Conservation (phyloP, 1,140 invertebrate species). For the Adelges cooleyi region DNA sequence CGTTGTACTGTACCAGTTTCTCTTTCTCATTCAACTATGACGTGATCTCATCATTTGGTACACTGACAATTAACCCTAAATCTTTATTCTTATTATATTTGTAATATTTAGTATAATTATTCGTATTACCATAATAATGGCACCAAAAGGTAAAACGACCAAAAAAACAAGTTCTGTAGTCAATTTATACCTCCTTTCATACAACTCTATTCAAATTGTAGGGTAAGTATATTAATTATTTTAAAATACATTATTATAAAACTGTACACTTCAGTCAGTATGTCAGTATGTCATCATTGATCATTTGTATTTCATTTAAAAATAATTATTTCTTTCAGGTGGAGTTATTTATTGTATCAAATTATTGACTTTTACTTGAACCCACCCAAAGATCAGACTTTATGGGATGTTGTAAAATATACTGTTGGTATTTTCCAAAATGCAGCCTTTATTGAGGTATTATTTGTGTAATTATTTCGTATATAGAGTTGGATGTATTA, state of each 20-base stretch:
- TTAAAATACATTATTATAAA: not conserved
- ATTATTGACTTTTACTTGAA: slow-evolving; percentile 45
- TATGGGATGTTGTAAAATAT: slow-evolving; percentile 56
- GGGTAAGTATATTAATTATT: slow-evolving; percentile 37
- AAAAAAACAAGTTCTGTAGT: slow-evolving; percentile 35
- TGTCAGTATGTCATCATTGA: not conserved
- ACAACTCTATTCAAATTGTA: slow-evolving; percentile 39
- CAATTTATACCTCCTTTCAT: slow-evolving; percentile 38
- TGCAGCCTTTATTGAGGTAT: slow-evolving; percentile 74
- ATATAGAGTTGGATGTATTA: too few relatives aligned
- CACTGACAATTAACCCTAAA: too few relatives aligned
- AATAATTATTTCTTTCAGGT: slow-evolving; percentile 55
- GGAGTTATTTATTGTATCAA: slow-evolving; percentile 58
- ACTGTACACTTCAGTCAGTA: not conserved
- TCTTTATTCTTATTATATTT: too few relatives aligned
- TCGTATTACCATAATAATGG: slow-evolving; percentile 1
- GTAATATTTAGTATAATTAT: too few relatives aligned
- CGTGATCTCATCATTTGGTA: too few relatives aligned
- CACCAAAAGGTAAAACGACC: not conserved
- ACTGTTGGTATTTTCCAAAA: slow-evolving; percentile 78
- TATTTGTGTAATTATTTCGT: too few relatives aligned
- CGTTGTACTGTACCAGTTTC: too few relatives aligned
- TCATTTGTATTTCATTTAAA: not conserved
- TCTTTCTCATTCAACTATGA: too few relatives aligned
- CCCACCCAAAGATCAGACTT: slow-evolving; percentile 37